These are phyloP conservation scores for Delia radicum DNA, from an alignment of 1,140 invertebrate genomes.

Conservation along the genomic window DNA sequence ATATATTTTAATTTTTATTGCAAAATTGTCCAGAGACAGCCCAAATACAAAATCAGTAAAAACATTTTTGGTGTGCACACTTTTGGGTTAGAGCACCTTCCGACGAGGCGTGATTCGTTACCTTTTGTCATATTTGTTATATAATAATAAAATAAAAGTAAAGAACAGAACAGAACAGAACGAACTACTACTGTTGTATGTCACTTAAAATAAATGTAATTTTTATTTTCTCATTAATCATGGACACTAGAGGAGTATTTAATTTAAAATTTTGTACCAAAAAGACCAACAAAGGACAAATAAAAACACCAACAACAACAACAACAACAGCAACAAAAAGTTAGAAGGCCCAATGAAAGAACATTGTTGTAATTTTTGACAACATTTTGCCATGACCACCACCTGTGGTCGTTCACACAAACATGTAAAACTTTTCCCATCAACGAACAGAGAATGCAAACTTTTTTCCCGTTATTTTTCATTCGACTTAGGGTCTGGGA, in stretches of 20 bases:
- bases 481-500: neutral
- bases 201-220: constrained; percentile 9
- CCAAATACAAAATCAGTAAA: too few species aligned
- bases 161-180: neutral
- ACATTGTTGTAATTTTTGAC: constrained; percentile 22
- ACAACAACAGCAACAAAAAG: neutral
- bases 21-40: too few species aligned
- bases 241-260: constrained; percentile 6
- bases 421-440: constrained; percentile 12
- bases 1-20: too few species aligned
- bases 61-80: too few species aligned
- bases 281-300: neutral
- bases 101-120: too few species aligned
- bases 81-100: too few species aligned
- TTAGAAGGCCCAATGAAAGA: neutral
- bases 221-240: constrained; percentile 19
- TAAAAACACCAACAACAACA: neutral
- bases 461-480: neutral
- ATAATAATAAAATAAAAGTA: too few species aligned
- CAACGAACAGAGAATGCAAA: neutral
- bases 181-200: neutral
- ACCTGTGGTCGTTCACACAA: constrained; percentile 24
- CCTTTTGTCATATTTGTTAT: too few species aligned
- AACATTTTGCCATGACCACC: constrained; percentile 28
- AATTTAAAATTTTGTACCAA: neutral